These are phyloP conservation scores for Vesta saturnalis DNA, from an alignment of 2,888 invertebrate genomes.

Conservation along the genomic window DNA sequence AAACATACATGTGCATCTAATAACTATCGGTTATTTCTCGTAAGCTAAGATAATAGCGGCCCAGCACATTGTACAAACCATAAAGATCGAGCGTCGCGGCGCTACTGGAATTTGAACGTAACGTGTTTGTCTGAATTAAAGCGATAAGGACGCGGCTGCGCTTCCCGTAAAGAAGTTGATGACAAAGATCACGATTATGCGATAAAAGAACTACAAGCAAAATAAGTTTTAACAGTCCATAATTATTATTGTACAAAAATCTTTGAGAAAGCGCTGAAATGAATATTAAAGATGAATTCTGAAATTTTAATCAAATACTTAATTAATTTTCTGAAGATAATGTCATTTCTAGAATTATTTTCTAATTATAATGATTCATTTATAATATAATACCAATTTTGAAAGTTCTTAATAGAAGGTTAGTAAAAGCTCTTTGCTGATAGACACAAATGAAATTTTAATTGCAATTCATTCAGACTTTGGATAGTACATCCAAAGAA, in stretches of 20 bases:
- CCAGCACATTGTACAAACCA: constrained; percentile 15
- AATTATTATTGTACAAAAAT: constrained; percentile 22
- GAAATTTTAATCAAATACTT: constrained; percentile 23
- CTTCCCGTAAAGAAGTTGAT: constrained; percentile 18
- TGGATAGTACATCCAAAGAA: no score
- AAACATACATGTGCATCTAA: no score
- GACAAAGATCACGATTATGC: constrained; percentile 18
- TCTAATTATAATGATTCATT: constrained; percentile 20
- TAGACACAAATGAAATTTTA: no score
- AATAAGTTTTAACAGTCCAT: constrained; percentile 23
- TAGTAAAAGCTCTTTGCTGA: no score
- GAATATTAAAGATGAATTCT: constrained; percentile 19
- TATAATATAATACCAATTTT: constrained; percentile 2
- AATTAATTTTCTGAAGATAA: constrained; percentile 26
- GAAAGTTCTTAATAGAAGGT: no score
- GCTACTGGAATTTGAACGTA: constrained; percentile 36
- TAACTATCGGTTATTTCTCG: constrained; percentile 13
- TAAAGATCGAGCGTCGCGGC: constrained; percentile 36
- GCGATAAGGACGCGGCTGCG: constrained; percentile 31
- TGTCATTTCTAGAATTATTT: constrained; percentile 17
- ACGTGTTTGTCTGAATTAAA: constrained; percentile 39
- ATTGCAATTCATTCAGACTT: no score
- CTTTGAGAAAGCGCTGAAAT: constrained; percentile 18
- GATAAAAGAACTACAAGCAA: constrained; percentile 14
- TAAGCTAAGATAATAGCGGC: constrained; percentile 1